Base-by-base conservation (phyloP, 2,888 invertebrate genomes). In the Allygus modestus region DNA sequence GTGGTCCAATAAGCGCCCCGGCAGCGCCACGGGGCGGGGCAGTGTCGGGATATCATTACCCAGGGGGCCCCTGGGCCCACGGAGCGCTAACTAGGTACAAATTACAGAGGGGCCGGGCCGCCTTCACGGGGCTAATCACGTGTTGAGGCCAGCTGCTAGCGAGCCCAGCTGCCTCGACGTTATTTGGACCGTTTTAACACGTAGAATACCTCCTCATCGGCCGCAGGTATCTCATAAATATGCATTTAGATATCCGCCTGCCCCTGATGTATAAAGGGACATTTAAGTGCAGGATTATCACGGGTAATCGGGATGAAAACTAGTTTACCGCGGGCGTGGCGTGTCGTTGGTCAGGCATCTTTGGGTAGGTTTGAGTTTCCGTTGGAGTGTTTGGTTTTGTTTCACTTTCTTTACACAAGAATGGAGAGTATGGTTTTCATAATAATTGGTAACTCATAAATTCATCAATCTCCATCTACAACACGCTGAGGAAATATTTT, bases 61-160 rank as follows among this genome's bases (percentile, higher is more conserved):
- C 41, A n/a, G 1, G 33, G 61, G n/a, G n/a, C n/a, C n/a, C n/a
- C n/a, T 54, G 54, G 17, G 61, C 61, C 23, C 31, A 15, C 7
- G 2, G 5, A 31, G 69, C 69, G 71, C 71, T 71, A 71, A 71
- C 71, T 41, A 71, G 71, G 71, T 71, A 71, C 71, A 71, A 71
- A 71, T 71, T 71, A 71, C 71, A 71, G 71, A 41, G 9, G 61
- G 61, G 61, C 28, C 15, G 26, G 26, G 61, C 71, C 37, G 71
- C 31, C 69, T 33, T 33, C 37, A 23, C 71, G 0, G 41, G 9
- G n/a, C 37, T 71, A 71, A 71, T 71, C 71, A 71, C 41, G 71
- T 71, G 71, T 1, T 41, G 71, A 41, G 28, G 9, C 71, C 71
- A 23, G 71, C 71, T 71, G 71, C 41, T 54, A 15, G 54, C 54